phyloP scores from a whole-genome alignment of 2,888 invertebrate species.

The Ichneumon xanthorius region DNA sequence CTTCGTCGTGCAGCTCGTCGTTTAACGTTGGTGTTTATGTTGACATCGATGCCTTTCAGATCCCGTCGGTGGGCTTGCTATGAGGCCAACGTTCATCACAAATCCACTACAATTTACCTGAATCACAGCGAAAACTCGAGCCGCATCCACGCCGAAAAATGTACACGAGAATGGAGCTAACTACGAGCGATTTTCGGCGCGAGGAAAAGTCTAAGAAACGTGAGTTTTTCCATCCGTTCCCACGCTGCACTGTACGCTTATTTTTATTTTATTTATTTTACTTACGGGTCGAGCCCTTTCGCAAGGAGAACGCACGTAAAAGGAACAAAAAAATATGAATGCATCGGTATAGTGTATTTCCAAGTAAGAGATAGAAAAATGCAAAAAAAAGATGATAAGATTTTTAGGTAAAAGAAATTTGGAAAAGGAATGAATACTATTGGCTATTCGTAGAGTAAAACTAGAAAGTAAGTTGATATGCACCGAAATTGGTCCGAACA shows the following conservation, averaged over 20 bases:
- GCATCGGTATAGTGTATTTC: too few species aligned
- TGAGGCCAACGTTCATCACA: background rate
- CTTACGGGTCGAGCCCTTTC: too few species aligned
- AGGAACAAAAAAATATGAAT: too few species aligned
- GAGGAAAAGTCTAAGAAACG: conserved; percentile 57
- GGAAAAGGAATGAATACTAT: too few species aligned
- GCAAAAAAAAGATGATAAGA: background rate
- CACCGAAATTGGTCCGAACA: too few species aligned
- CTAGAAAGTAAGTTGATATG: too few species aligned
- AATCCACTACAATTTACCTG: background rate
- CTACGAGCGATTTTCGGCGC: conserved; percentile 16
- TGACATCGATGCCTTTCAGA: conserved; percentile 40
- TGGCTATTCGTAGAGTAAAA: too few species aligned
- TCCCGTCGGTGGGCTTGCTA: background rate
- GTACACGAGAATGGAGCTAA: conserved; percentile 14
- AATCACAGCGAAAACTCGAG: background rate
- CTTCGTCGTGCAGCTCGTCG: background rate
- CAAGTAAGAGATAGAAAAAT: too few species aligned
- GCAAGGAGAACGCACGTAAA: too few species aligned
- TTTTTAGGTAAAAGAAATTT: too few species aligned
- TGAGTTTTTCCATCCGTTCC: conserved; percentile 40
- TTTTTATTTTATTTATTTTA: too few species aligned
- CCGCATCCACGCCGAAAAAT: background rate
- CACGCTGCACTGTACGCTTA: too few species aligned
- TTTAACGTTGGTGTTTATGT: conserved; percentile 38